Evolutionary conservation across 2,113 vertebrate genomes (phyloP).

Genomic region (Crotalus tigris): DNA sequence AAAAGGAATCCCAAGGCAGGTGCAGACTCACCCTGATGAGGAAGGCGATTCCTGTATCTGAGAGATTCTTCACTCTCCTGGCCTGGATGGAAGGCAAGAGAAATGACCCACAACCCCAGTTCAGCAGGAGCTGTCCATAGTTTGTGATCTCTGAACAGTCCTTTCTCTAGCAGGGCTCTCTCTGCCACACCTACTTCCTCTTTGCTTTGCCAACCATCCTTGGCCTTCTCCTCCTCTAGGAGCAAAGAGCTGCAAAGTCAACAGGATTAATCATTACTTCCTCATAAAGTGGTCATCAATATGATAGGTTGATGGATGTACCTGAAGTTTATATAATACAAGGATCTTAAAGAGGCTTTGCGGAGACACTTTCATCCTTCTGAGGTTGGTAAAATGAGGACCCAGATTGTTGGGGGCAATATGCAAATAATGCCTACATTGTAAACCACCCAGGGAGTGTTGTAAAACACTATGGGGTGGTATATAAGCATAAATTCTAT

Average conservation of each 20-base stretch:
- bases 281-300: neutral
- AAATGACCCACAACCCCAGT: neutral
- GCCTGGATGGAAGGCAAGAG: neutral
- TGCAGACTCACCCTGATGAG: neutral
- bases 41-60: neutral
- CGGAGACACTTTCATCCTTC: neutral
- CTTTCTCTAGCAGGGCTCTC: neutral
- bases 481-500: no score
- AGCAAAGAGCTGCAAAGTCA: constrained; percentile 12
- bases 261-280: constrained; percentile 15
- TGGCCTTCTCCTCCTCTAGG: neutral
- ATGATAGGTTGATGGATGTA: neutral
- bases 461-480: no score
- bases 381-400: no score
- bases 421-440: no score
- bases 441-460: no score
- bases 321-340: neutral
- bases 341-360: neutral
- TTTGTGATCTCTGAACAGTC: neutral
- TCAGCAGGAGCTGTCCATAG: constrained; percentile 32
- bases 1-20: neutral
- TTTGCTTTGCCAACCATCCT: neutral
- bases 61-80: neutral
- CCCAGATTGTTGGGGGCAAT: no score
- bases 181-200: constrained; percentile 21